Base-by-base conservation (phyloP, 2,113 vertebrate species). In the Falco punctatus region DNA sequence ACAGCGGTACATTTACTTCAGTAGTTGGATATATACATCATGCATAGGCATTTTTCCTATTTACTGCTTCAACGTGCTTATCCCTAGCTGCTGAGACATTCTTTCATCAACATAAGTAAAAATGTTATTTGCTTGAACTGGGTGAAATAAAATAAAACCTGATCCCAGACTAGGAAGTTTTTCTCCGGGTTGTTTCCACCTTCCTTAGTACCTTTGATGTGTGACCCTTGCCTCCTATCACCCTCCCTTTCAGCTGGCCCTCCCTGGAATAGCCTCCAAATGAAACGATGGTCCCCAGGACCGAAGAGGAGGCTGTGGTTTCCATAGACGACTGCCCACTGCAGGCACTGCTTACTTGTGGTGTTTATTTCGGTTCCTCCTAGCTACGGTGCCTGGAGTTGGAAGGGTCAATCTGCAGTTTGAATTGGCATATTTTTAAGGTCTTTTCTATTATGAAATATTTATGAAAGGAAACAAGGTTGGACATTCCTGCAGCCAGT, bases 401-500 rank as follows among this genome's bases (percentile, higher is more conserved):
- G 88, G 94, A 97, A 97, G 97, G 96, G 96, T 98, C 97, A 96
- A 90, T 81, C 86, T 14, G 0, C 58, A 93, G 95, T 98, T 98
- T 98, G 94, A 94, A 96, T 87, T 98, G 98, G 97, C 97, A 66
- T 96, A 94, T 97, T 98, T 98, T 96, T 96, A 97, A 98, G 97
- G 97, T 62, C 88, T 89, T 96, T 97, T 95, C 96, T 98, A 97
- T 98, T 97, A 97, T 97, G 97, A 97, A 98, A 97, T 98, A 98
- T 98, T 98, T 98, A 98, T 98, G 97, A 98, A 96, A 98, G 98
- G 98, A 98, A 98, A 97, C 98, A 96, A 97, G 96, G 94, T 94
- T 98, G 97, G 96, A 97, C 98, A 98, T 98, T 98, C 98, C 96
- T 98, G 95, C 97, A 98, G 80, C 94, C 78, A 71, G 88, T 96